A percentile compares a stretch with the other conserved stretches of the same genome.
These are phyloP conservation scores for Pelagia noctiluca DNA, from an alignment of 30 jellyfish, hydroid and myxozoan species.

Conservation along the genomic window DNA sequence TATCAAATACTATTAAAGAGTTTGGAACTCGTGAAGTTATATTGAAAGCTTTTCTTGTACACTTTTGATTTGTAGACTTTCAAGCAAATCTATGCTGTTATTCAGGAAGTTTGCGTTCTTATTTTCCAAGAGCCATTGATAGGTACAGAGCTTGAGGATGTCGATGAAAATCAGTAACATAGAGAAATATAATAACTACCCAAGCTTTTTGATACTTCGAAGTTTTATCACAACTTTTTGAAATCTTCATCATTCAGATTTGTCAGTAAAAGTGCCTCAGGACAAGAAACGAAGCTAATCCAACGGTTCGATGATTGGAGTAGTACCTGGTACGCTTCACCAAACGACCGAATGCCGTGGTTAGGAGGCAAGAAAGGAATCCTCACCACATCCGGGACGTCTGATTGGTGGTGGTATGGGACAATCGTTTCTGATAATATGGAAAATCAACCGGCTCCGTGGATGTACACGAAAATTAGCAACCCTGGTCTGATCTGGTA, in stretches of 20 bases:
- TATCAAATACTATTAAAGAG: too few relatives aligned
- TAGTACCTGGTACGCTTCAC: slow-evolving; percentile 64
- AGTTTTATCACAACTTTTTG: not conserved
- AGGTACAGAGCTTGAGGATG: too few relatives aligned
- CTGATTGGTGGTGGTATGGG: slow-evolving; percentile 68
- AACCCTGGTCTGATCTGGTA: slow-evolving; percentile 87
- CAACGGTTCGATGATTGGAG: slow-evolving; percentile 79
- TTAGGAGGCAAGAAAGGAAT: slow-evolving; percentile 75
- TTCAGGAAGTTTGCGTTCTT: too few relatives aligned
- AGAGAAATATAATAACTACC: too few relatives aligned
- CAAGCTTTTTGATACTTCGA: too few relatives aligned
- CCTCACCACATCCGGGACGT: slow-evolving; percentile 81
- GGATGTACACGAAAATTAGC: slow-evolving; percentile 35
- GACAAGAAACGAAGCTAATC: slow-evolving; percentile 46
- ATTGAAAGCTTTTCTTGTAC: too few relatives aligned
- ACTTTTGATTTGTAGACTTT: too few relatives aligned
- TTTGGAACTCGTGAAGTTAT: too few relatives aligned
- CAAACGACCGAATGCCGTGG: slow-evolving; percentile 84
- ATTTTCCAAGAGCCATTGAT: too few relatives aligned
- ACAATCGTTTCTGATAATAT: slow-evolving; percentile 66
- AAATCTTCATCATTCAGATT: slow-evolving; percentile 9
- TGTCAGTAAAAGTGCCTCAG: slow-evolving; percentile 14
- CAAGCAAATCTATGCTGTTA: too few relatives aligned
- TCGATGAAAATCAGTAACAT: too few relatives aligned
- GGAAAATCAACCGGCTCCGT: slow-evolving; percentile 81